phyloP scores from a whole-genome alignment of 2,113 vertebrate genomes.

The Lucifuga dentata region DNA sequence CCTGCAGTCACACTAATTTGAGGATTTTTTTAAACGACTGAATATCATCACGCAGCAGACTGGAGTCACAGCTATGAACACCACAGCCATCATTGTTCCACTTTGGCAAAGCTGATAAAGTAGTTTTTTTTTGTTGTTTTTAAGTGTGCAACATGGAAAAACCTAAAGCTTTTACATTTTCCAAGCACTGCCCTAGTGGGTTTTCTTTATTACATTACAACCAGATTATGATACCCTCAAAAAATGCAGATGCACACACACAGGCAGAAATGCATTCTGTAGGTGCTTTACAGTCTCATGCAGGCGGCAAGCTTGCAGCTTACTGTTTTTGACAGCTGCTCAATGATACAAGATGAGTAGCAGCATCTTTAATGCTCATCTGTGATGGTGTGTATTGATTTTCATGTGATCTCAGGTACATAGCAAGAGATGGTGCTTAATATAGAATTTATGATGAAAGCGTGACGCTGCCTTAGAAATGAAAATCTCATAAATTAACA shows the following conservation, averaged over 20 bases:
- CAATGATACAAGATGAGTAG: constrained; percentile 24
- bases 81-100: too few relatives aligned
- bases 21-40: too few relatives aligned
- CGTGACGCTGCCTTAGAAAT: neutral
- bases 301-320: neutral
- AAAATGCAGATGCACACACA: neutral
- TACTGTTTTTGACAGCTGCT: constrained; percentile 14
- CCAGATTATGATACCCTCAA: neutral
- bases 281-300: neutral
- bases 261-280: neutral
- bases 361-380: constrained; percentile 26
- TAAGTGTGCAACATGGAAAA: neutral
- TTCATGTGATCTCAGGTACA: constrained; percentile 37
- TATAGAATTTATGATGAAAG: constrained; percentile 40
- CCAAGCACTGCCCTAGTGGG: neutral
- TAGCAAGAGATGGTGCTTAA: neutral
- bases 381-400: constrained; percentile 21
- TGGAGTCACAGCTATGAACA: too few relatives aligned
- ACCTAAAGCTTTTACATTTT: neutral
- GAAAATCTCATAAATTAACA: constrained; percentile 17
- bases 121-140: neutral
- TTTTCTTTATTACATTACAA: neutral
- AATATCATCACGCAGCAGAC: too few relatives aligned
- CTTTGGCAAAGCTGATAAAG: too few relatives aligned
- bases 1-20: too few relatives aligned